phyloP scores from a whole-genome alignment of 2,797 vertebrate genomes.

The Danio albolineatus region DNA sequence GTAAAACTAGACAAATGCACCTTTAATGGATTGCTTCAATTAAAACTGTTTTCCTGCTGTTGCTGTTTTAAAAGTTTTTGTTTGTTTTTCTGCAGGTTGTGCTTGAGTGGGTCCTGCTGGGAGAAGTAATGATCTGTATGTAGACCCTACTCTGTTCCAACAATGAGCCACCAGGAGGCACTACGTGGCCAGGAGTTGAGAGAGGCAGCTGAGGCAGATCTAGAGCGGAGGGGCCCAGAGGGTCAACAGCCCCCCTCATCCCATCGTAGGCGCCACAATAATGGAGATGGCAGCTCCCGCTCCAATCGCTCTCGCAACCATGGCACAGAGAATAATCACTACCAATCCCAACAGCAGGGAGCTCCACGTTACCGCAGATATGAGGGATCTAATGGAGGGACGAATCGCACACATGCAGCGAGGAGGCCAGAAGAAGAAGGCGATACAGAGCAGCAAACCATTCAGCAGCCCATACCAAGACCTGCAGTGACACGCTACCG shows the following conservation, averaged over 20 bases:
- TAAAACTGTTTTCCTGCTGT: background rate
- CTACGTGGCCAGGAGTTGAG: constrained; percentile 82
- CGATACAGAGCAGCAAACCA: constrained; percentile 61
- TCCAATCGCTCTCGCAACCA: constrained; percentile 60
- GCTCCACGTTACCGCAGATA: constrained; percentile 65
- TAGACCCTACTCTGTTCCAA: constrained; percentile 72
- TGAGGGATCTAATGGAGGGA: constrained; percentile 62
- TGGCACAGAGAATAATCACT: constrained; percentile 64
- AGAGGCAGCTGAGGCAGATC: constrained; percentile 87
- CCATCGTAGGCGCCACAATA: constrained; percentile 65
- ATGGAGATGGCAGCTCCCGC: constrained; percentile 51
- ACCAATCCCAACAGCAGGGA: constrained; percentile 49
- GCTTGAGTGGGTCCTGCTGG: constrained; percentile 63
- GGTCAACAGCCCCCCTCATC: constrained; percentile 50
- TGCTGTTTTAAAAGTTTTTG: background rate
- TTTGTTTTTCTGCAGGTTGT: constrained; percentile 44
- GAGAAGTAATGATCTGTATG: constrained; percentile 75
- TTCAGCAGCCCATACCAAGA: constrained; percentile 72
- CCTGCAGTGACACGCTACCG: constrained; percentile 76
- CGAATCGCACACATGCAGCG: constrained; percentile 40
- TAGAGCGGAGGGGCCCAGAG: constrained; percentile 72
- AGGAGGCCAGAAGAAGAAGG: constrained; percentile 64
- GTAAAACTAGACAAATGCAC: background rate
- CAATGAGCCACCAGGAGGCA: constrained; percentile 87
- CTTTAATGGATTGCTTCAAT: background rate